Evolutionary conservation across 92 coral and sea anemone genomes (phyloP), one percentile per base, ranked within the genome.

Genomic region (Epizoanthus ramosus): DNA sequence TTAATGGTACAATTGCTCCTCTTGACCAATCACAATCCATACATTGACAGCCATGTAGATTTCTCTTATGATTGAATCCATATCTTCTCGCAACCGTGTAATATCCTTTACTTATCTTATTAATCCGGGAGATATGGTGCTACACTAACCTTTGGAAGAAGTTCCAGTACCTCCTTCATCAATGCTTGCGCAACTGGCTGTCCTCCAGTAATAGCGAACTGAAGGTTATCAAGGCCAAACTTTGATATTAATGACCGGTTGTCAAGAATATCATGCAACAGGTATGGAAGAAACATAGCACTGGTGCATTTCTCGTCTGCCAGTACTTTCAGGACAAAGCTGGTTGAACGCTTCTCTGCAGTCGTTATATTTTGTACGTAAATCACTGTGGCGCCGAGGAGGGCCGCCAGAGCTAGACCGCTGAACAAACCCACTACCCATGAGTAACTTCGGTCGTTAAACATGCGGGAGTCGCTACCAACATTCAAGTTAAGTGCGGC

Each of bases 261-360:
- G 3, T 41, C 39, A 17, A 68, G 69, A 28, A 86, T 80, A 57
- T 87, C 90, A 47, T 57, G 65, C 45, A 87, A 24, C 13, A 83
- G 16, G 59, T 83, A 83, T 2, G 87, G 53, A 71, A 87, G 31
- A 4, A 87, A 31, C 7, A 83, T 45, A 4, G 91, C 87, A 57
- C 74, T 71, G 5, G 87, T 87, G 56, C 87, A 87, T 25, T 57
- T 77, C 52, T 87, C 91, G 14, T 87, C 80, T 12, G 73, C 71
- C 19, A 87, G 15, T 25, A 82, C 73, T 22, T 63, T 74, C 41
- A 76, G 41, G 22, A 87, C 58, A 24, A 71, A 61, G 15, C 68
- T 71, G n/a, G 64, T 47, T 17, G 79, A 74, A 35, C 79, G 63
- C 9, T 81, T 84, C 60, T 79, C 53, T 12, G 82, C 56, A 31